Conservation (phyloP, 2,797 vertebrate species). For the Tamandua tetradactyla region DNA sequence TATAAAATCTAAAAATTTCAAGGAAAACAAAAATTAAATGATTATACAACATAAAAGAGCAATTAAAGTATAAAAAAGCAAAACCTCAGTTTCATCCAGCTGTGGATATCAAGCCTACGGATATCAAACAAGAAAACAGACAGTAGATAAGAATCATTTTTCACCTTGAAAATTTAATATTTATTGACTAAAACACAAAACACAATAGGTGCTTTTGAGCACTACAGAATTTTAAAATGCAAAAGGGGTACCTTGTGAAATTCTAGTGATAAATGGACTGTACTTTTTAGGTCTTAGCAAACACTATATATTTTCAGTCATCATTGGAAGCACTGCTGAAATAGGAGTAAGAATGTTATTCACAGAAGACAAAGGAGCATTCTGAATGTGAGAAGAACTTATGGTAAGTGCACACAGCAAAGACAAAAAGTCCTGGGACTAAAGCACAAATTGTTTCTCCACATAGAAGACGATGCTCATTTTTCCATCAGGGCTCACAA, state of each 20-base stretch:
- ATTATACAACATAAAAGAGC: neutral
- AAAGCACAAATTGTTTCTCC: slow-evolving; percentile 41
- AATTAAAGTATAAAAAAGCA: slow-evolving; percentile 38
- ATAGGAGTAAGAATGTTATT: slow-evolving; percentile 33
- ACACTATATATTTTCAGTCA: slow-evolving; percentile 46
- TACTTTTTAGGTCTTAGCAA: slow-evolving; percentile 42
- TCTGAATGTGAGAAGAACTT: slow-evolving; percentile 36
- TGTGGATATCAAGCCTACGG: neutral
- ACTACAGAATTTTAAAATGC: slow-evolving; percentile 51
- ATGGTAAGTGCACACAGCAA: slow-evolving; percentile 4
- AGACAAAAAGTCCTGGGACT: slow-evolving; percentile 4
- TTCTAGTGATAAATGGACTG: slow-evolving; percentile 38
- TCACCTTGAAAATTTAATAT: slow-evolving; percentile 56
- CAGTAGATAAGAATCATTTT: slow-evolving; percentile 16
- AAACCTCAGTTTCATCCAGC: slow-evolving; percentile 40
- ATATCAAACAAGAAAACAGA: slow-evolving; percentile 36
- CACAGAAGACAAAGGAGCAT: slow-evolving; percentile 23
- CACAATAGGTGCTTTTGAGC: neutral
- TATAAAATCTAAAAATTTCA: slow-evolving; percentile 58
- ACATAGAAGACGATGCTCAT: slow-evolving; percentile 19
- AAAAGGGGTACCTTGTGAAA: slow-evolving; percentile 1
- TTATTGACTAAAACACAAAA: slow-evolving; percentile 55
- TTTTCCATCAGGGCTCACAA: slow-evolving; percentile 46
- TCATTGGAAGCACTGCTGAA: slow-evolving; percentile 38
- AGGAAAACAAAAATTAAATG: slow-evolving; percentile 36